Base-by-base conservation (phyloP, 2,888 invertebrate species). In the Slavum lentiscoides region DNA sequence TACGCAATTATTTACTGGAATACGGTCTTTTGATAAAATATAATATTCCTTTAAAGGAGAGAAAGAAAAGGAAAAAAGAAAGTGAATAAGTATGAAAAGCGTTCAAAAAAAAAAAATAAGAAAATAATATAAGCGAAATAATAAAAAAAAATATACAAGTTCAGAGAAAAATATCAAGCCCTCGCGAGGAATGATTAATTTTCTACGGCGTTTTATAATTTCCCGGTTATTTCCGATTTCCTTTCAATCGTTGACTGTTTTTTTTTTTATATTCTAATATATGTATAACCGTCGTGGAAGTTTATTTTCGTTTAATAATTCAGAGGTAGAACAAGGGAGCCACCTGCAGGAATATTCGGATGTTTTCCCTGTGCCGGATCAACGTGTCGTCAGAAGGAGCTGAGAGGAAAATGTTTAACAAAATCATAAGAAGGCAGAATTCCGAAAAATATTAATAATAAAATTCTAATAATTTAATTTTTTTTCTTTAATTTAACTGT, bases 1-100 rank as follows among this genome's bases (percentile, higher is more conserved):
- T 43, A 59, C 59, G 13, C 49, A 30, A 75, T 75, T 58, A 67
- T 67, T 67, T 75, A 30, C 66, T 23, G 23, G 17, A 64, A 37
- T 9, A 72, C 49, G 23, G 75, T 75, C 17, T 66, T 75, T 66
- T 75, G 55, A 67, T 43, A 17, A 75, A 75, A 67, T 23, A 75
- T 15, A 19, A 68, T 49, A 53, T 43, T 43, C 43, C 1, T 7
- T 43, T 9, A 9, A 43, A 43, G 21, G 5, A 8, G 19, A 17
- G 19, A 19, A 55, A 4, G 11, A 30, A 30, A 30, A 30, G 1
- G 4, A 30, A 30, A 30, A 69, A 49, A 55, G 11, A 23, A 23
- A 37, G 19, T 8, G 19, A 68, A 49, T 4, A 9, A 5, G 30
- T 9, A 11, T 55, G 11, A 8, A 68, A 43, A 49, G 49, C 49